Evolutionary conservation across 2,113 vertebrate species (phyloP), one percentile per base, ranked within the genome.

Genomic region (Dolichotis patagonum): DNA sequence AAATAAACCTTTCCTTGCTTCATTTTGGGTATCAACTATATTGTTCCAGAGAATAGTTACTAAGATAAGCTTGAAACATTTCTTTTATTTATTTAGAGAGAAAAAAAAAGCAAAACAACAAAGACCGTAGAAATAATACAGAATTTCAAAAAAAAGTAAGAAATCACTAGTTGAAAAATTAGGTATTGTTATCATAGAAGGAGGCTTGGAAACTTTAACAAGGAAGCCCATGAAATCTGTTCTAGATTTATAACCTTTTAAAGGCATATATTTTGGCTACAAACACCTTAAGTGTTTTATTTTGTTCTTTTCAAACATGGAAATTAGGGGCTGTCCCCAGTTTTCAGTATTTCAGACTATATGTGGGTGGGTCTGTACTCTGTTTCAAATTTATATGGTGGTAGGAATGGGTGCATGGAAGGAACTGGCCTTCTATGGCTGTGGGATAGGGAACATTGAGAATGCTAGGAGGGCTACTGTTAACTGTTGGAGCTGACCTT

Each of bases 331-430:
- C 7, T 4, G 3, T 16, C 22, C 28, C 12, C 0, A 35, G 9
- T n/a, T 71, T 62, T 32, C 17, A 28, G 28, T 84, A 4, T 30
- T 80, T 86, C 20, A 43, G 83, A 28, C 24, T 56, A 3, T 10
- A 0, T 6, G 2, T 30, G 1, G 14, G 4, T 30, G 4, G 6
- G 17, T 65, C 5, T 77, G 49, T 58, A 26, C 2, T 7, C 24
- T 41, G 30, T 58, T 63, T 90, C n/a, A 52, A 16, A 43, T 4
- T 87, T 91, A 22, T n/a, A 26, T 2, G 46, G 11, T 32, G 10
- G 24, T 30, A 62, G 24, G 28, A 38, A 58, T 35, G 7, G 46
- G 2, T 71, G 3, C n/a, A 24, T 28, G 9, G 7, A 35, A 60
- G 9, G 7, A 41, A 62, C 7, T 63, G 71, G 2, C 5, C 30